Evolutionary conservation across 2,888 invertebrate genomes (phyloP).

Genomic region (Euproctis similis): DNA sequence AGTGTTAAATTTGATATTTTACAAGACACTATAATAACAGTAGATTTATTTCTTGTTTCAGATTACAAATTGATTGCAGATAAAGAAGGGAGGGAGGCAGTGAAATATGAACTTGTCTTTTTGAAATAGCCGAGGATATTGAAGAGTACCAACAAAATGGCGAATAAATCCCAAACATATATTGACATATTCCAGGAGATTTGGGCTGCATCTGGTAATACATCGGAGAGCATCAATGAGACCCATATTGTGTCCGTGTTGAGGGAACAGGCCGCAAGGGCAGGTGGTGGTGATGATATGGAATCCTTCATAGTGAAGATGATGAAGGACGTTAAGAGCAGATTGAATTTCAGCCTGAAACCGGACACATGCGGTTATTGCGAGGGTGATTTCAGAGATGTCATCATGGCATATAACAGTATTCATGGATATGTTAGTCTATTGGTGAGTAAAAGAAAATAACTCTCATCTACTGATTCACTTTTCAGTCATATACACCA

Average conservation of each 20-base stretch:
- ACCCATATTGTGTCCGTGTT: constrained; percentile 53
- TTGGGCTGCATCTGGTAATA: constrained; percentile 59
- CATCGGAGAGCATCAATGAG: constrained; percentile 52
- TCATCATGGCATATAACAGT: constrained; percentile 78
- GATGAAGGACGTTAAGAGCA: constrained; percentile 51
- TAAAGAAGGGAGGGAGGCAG: too few relatives aligned
- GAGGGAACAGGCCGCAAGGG: constrained; percentile 47
- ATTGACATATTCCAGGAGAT: constrained; percentile 65
- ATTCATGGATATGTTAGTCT: constrained; percentile 90
- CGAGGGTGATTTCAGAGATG: constrained; percentile 74
- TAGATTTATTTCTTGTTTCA: constrained; percentile 20
- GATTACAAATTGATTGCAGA: too few relatives aligned
- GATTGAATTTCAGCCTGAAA: constrained; percentile 43
- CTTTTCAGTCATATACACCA: too few relatives aligned
- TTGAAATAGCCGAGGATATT: constrained; percentile 5
- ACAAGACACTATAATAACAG: constrained; percentile 7
- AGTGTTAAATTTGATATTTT: constrained; percentile 9
- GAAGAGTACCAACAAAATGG: constrained; percentile 32
- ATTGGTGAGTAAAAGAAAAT: constrained; percentile 81
- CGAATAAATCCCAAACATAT: constrained; percentile 56
- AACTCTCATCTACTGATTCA: too few relatives aligned
- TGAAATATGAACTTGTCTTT: constrained; percentile 8
- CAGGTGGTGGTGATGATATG: constrained; percentile 40
- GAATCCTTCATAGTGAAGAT: constrained; percentile 51
- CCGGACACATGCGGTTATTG: constrained; percentile 72